phyloP scores from a whole-genome alignment of 64 coral and sea anemone species.

The Stichodactyla mertensii region DNA sequence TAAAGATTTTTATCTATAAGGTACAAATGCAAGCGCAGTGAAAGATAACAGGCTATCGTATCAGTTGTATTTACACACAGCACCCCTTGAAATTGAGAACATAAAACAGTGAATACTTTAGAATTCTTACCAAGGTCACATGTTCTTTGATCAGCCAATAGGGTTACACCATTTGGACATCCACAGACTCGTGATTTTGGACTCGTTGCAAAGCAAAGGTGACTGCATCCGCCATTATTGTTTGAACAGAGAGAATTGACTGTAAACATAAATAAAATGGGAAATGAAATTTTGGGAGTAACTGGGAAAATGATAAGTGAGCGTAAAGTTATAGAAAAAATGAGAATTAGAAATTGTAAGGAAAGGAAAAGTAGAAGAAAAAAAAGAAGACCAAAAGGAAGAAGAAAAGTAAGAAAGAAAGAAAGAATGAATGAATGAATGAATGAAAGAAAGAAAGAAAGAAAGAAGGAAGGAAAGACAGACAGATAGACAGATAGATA shows the following conservation, averaged over 20 bases:
- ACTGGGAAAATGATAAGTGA: neutral
- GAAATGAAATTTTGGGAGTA: too few species aligned
- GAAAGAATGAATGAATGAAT: neutral
- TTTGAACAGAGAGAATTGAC: neutral
- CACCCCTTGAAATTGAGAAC: too few species aligned
- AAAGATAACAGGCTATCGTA: too few species aligned
- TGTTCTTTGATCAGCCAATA: conserved; percentile 17
- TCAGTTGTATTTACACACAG: too few species aligned
- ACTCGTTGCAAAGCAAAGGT: conserved; percentile 45
- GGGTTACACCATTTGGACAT: conserved; percentile 41
- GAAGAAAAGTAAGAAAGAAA: too few species aligned
- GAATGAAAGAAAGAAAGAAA: conserved; percentile 11
- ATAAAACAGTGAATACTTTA: too few species aligned
- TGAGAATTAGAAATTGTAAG: neutral
- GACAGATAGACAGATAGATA: neutral
- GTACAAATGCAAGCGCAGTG: too few species aligned
- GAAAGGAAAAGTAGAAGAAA: neutral
- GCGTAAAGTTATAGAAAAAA: neutral
- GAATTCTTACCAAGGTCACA: conserved; percentile 24
- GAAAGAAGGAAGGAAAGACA: neutral
- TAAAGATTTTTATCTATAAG: too few species aligned
- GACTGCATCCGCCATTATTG: conserved; percentile 42
- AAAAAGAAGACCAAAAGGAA: neutral
- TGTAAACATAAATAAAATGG: neutral
- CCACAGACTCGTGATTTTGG: conserved; percentile 23